phyloP scores from a whole-genome alignment of 2,113 vertebrate genomes.

The Mesitornis unicolor region DNA sequence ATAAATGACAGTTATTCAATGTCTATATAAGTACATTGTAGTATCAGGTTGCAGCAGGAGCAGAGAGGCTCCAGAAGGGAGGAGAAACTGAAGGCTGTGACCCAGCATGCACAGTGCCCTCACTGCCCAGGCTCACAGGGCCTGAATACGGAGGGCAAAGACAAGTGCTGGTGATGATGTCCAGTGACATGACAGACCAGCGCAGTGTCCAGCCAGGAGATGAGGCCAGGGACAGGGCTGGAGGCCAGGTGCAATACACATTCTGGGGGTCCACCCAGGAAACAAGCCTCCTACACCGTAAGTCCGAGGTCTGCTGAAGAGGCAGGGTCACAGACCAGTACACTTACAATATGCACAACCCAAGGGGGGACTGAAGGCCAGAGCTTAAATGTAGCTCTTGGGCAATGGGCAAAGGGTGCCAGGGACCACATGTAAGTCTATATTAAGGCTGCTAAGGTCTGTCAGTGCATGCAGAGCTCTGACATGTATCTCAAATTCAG shows the following conservation, averaged over 20 bases:
- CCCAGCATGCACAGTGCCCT: background rate
- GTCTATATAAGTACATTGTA: background rate
- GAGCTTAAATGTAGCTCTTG: background rate
- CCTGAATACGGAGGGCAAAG: background rate
- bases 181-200: background rate
- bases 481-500: too few relatives aligned
- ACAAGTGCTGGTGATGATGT: background rate
- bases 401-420: background rate
- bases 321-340: background rate
- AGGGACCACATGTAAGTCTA: background rate
- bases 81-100: background rate
- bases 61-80: background rate
- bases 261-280: background rate
- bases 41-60: background rate
- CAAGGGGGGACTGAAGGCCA: background rate
- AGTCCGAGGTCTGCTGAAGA: background rate
- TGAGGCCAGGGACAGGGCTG: too few relatives aligned
- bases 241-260: background rate
- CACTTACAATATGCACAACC: background rate
- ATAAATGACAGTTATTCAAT: background rate
- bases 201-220: too few relatives aligned
- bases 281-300: background rate
- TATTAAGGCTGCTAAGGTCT: background rate
- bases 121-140: background rate
- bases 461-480: background rate